Evolutionary conservation across 2,113 vertebrate genomes (phyloP).

Genomic region (Anolis sagrei): DNA sequence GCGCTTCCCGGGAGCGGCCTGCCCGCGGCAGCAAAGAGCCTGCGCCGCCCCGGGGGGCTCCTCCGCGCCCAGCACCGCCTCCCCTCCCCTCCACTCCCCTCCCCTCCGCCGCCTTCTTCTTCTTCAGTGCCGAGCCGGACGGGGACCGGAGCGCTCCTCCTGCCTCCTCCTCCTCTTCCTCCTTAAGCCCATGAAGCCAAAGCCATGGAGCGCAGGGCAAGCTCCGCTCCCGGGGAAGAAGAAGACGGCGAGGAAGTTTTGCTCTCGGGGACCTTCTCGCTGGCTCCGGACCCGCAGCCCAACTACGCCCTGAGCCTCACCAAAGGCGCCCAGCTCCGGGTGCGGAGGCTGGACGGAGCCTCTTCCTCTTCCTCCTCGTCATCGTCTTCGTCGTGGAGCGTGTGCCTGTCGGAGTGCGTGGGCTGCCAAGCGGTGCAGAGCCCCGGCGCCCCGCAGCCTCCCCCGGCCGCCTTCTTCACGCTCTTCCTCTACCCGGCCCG

Average conservation of each 20-base stretch:
- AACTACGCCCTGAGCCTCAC: constrained; percentile 35
- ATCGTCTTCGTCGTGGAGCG: neutral
- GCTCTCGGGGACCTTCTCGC: constrained; percentile 27
- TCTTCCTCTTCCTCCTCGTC: neutral
- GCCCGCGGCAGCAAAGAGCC: constrained; percentile 52
- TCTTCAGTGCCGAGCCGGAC: neutral
- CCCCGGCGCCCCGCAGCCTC: constrained; percentile 6
- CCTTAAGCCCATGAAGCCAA: constrained; percentile 25
- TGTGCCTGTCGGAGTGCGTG: constrained; percentile 53
- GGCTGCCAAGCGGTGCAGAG: constrained; percentile 43
- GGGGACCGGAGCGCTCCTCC: no score
- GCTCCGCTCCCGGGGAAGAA: neutral
- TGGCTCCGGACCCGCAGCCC: neutral
- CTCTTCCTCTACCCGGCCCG: constrained; percentile 58
- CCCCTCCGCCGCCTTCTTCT: neutral
- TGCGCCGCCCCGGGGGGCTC: no score
- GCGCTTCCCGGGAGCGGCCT: constrained; percentile 22
- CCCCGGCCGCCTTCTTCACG: constrained; percentile 60
- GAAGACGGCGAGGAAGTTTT: constrained; percentile 8
- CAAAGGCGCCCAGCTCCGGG: neutral
- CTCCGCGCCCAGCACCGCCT: neutral
- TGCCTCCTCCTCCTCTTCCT: no score
- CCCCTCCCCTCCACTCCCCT: neutral
- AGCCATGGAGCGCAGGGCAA: neutral
- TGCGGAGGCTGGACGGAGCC: neutral